Evolutionary conservation across 2,113 vertebrate genomes (phyloP).

Genomic region (Progne subis): DNA sequence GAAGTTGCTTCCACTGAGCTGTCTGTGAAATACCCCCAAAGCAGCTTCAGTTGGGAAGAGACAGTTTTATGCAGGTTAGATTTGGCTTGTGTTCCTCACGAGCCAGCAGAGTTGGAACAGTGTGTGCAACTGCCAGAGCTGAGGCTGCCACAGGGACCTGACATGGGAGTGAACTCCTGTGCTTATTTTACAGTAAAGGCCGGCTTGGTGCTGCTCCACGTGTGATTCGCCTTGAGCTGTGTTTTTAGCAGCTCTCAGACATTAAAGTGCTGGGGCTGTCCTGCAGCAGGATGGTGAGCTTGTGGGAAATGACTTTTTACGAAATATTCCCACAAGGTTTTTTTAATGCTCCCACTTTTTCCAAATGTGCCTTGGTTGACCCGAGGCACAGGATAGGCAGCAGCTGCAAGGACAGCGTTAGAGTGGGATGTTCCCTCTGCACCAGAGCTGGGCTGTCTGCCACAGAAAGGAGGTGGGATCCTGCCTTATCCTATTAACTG

Average conservation of each 20-base stretch:
- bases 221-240: not conserved
- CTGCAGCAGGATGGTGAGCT: not conserved
- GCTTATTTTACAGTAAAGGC: not conserved
- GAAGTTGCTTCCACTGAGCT: not conserved
- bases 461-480: not conserved
- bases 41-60: not conserved
- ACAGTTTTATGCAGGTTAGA: not conserved
- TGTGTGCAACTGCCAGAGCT: rapidly evolving
- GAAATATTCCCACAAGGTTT: not conserved
- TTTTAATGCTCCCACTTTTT: not conserved
- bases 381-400: not conserved
- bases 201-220: not conserved
- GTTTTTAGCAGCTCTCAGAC: not conserved
- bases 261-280: not conserved
- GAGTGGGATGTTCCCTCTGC: not conserved
- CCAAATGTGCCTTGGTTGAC: not conserved
- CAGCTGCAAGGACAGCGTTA: not conserved
- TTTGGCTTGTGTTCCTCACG: not conserved
- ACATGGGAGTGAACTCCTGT: not conserved
- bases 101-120: not conserved
- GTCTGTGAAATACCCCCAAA: not conserved
- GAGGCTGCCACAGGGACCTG: not conserved
- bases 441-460: not conserved
- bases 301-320: not conserved
- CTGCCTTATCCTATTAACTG: not conserved